Percentiles rank a stretch among this genome's conserved stretches.
phyloP scores from a whole-genome alignment of 2,888 invertebrate genomes.

The Cistogaster globosa region DNA sequence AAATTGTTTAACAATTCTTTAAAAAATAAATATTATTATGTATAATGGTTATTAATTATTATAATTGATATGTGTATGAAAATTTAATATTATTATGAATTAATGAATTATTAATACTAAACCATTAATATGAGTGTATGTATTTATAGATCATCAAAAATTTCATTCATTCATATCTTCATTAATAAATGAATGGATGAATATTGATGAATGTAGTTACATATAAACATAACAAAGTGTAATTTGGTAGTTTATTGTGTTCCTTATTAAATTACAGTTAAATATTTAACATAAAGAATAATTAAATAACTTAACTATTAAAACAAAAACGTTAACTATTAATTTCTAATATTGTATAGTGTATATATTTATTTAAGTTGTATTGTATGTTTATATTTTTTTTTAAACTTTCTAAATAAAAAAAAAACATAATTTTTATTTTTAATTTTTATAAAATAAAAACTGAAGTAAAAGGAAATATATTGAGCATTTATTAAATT shows the following conservation, averaged over 20 bases:
- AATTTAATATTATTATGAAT: conserved; percentile 45
- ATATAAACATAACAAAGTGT: conserved; percentile 54
- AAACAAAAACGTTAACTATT: conserved; percentile 57
- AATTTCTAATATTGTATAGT: conserved; percentile 70
- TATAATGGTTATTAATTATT: conserved; percentile 57
- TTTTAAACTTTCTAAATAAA: conserved; percentile 38
- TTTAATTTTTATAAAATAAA: conserved; percentile 37
- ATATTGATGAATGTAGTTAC: conserved; percentile 46
- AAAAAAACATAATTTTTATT: conserved; percentile 20
- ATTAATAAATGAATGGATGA: conserved; percentile 27
- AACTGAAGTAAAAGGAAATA: conserved; percentile 15
- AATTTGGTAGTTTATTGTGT: conserved; percentile 70
- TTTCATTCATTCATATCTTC: conserved; percentile 30
- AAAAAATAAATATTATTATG: conserved; percentile 58
- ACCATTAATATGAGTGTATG: conserved; percentile 46
- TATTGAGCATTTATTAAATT: conserved; percentile 63
- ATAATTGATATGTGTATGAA: conserved; percentile 55
- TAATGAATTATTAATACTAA: conserved; percentile 38
- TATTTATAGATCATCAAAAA: conserved; percentile 50
- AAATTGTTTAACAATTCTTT: conserved; percentile 71
- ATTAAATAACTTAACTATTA: conserved; percentile 39
- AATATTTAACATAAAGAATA: conserved; percentile 28
- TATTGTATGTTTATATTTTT: conserved; percentile 52
- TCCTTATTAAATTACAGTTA: conserved; percentile 61
- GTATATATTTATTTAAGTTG: conserved; percentile 67